Percentiles rank a stretch among this genome's conserved stretches.
phyloP scores from a whole-genome alignment of 2,113 vertebrate genomes.

The Atrichornis clamosus region DNA sequence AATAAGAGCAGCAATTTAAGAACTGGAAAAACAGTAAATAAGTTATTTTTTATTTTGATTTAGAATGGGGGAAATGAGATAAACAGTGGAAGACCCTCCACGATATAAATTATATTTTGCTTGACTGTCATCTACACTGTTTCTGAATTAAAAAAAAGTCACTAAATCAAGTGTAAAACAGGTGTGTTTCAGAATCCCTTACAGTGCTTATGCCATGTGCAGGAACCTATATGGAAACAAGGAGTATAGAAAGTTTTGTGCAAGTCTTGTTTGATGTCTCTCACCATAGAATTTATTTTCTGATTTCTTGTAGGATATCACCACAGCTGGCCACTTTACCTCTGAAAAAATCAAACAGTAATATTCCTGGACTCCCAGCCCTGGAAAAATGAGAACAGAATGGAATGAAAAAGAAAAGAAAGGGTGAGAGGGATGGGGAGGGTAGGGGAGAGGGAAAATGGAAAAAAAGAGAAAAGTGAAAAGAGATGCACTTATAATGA shows the following conservation, averaged over 20 bases:
- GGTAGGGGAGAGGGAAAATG: no score
- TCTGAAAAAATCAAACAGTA: not conserved
- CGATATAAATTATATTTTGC: not conserved
- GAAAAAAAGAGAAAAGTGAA: no score
- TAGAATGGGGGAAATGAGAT: rapidly evolving
- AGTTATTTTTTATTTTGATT: not conserved
- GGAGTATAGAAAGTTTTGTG: not conserved
- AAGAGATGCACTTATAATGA: no score
- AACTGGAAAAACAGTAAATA: not conserved
- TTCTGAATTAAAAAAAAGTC: not conserved
- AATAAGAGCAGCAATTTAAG: not conserved
- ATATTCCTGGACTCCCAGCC: not conserved
- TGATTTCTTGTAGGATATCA: not conserved
- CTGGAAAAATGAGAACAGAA: not conserved
- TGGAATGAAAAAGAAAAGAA: not conserved
- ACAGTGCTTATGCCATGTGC: not conserved
- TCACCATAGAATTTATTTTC: not conserved
- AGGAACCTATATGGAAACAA: not conserved
- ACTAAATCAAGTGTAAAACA: not conserved
- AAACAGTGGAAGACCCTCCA: not conserved
- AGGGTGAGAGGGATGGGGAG: no score
- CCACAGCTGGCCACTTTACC: not conserved
- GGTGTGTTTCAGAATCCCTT: not conserved
- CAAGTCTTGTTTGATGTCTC: not conserved
- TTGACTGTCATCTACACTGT: not conserved